phyloP scores from a whole-genome alignment of 92 coral and sea anemone genomes.

The Muricea muricata region DNA sequence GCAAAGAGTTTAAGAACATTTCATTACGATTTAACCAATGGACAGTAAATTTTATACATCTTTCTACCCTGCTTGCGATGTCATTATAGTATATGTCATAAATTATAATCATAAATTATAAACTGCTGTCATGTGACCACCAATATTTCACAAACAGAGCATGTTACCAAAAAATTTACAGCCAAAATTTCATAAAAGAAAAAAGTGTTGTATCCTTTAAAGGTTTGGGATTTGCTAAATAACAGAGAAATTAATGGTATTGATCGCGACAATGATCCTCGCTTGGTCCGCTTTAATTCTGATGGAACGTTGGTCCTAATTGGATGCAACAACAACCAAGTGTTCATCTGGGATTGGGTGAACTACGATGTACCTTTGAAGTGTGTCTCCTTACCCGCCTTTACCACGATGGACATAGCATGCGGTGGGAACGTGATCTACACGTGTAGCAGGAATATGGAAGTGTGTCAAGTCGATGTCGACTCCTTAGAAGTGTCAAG shows the following conservation, averaged over 20 bases:
- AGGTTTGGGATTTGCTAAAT: conserved; percentile 57
- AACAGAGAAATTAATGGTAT: neutral
- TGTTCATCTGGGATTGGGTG: conserved; percentile 58
- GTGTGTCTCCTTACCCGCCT: conserved; percentile 33
- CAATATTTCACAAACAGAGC: too few relatives aligned
- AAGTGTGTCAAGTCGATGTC: conserved; percentile 7
- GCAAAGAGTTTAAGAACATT: too few relatives aligned
- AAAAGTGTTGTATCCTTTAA: neutral
- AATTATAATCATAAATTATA: too few relatives aligned
- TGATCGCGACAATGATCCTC: conserved; percentile 41
- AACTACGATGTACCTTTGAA: neutral
- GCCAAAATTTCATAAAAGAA: too few relatives aligned
- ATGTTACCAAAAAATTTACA: too few relatives aligned
- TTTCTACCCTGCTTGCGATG: too few relatives aligned
- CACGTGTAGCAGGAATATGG: conserved; percentile 47
- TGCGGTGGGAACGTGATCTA: conserved; percentile 15
- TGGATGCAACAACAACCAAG: conserved; percentile 52
- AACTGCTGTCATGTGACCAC: too few relatives aligned
- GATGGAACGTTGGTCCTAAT: conserved; percentile 45
- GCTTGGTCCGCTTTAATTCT: conserved; percentile 33
- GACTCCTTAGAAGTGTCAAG: neutral
- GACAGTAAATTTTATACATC: too few relatives aligned
- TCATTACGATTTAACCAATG: too few relatives aligned
- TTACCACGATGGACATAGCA: conserved; percentile 42
- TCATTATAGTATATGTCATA: too few relatives aligned